Conservation (phyloP, 2,888 invertebrate species). For the Lasiommata megera region DNA sequence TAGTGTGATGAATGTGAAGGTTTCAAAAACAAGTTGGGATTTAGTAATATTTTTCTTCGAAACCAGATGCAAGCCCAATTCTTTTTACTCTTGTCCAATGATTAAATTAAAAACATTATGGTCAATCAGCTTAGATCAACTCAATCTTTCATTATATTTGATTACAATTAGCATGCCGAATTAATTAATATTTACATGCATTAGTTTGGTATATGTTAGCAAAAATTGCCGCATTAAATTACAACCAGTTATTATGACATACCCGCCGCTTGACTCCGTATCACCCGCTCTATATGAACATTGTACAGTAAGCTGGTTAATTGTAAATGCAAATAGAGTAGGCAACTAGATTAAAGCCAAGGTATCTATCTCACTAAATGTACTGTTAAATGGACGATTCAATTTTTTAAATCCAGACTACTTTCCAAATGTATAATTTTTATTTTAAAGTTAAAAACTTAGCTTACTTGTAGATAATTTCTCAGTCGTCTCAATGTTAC, state of each 20-base stretch:
- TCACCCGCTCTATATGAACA: background rate
- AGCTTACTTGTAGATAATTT: no score
- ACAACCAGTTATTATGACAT: constrained; percentile 2
- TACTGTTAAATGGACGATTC: no score
- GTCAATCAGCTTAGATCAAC: constrained; percentile 8
- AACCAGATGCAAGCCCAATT: no score
- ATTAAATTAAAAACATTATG: constrained; percentile 14
- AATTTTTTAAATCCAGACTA: no score
- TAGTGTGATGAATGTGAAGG: no score
- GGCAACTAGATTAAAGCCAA: background rate
- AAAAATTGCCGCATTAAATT: background rate
- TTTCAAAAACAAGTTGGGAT: no score
- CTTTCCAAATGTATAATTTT: no score
- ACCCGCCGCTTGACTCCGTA: background rate
- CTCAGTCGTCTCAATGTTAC: no score
- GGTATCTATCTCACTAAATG: background rate
- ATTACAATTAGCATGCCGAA: background rate
- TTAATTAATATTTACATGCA: background rate
- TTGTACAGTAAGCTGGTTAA: background rate
- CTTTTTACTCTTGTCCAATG: no score
- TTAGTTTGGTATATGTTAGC: background rate
- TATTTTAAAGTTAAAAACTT: no score
- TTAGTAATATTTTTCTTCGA: no score
- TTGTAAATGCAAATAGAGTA: constrained; percentile 3
- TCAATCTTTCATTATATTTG: constrained; percentile 14